Conservation (phyloP, 2,888 invertebrate genomes). For the Caenorhabditis afra region DNA sequence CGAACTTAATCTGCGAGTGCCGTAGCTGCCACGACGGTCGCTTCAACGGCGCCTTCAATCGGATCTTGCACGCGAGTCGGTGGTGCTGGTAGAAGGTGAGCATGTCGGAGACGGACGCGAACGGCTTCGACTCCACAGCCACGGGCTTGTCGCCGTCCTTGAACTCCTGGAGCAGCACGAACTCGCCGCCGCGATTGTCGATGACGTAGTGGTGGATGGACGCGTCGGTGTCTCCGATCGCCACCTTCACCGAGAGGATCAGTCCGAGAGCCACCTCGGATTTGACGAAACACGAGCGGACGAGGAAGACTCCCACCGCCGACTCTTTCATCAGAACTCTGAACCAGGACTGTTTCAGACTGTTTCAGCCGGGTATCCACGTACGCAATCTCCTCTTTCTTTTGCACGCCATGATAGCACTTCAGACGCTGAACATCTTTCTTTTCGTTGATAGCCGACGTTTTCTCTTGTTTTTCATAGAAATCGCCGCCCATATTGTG, state of each 20-base stretch:
- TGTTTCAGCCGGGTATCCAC: background rate
- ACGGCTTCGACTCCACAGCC: conserved; percentile 29
- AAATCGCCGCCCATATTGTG: no score
- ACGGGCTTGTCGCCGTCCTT: conserved; percentile 10
- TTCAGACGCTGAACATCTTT: conserved; percentile 30
- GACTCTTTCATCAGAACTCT: conserved; percentile 42
- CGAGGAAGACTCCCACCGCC: conserved; percentile 27
- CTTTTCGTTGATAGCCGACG: background rate
- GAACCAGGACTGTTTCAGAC: conserved; percentile 6
- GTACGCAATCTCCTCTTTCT: conserved; percentile 42
- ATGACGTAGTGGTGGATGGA: conserved; percentile 46
- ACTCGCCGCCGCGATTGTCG: conserved; percentile 11
- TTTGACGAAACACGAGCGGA: conserved; percentile 37
- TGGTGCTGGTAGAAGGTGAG: conserved; percentile 17
- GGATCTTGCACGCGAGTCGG: conserved; percentile 49
- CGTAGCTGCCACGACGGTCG: conserved; percentile 47
- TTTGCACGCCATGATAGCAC: conserved; percentile 55
- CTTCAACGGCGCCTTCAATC: conserved; percentile 21
- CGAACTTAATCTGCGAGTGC: conserved; percentile 32
- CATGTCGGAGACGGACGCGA: conserved; percentile 32
- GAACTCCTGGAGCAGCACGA: conserved; percentile 31
- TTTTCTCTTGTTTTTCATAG: conserved; percentile 32
- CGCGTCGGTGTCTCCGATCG: conserved; percentile 11
- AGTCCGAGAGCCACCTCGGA: conserved; percentile 31
- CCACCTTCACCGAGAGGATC: conserved; percentile 45